phyloP scores from a whole-genome alignment of 2,113 vertebrate genomes.

The Donacobius atricapilla region DNA sequence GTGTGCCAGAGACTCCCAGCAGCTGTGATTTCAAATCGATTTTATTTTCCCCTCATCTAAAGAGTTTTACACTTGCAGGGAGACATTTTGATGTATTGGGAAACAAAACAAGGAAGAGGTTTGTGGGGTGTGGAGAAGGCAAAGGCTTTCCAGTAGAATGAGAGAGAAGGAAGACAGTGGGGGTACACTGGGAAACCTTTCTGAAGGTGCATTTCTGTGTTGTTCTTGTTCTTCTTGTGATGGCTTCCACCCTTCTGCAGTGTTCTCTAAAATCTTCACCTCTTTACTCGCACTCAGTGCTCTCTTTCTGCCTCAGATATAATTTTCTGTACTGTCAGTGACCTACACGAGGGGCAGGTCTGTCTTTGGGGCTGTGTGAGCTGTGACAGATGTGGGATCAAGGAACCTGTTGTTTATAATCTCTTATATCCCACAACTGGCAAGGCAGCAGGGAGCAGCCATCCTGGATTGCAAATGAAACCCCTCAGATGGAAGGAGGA shows the following conservation, averaged over 20 bases:
- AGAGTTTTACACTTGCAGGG: conserved; percentile 51
- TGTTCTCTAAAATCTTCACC: background rate
- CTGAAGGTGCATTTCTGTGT: background rate
- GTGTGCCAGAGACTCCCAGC: conserved; percentile 48
- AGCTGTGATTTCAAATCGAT: conserved; percentile 57
- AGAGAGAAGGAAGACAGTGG: background rate
- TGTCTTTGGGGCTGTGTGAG: conserved; percentile 71
- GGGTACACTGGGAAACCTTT: background rate
- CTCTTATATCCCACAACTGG: background rate
- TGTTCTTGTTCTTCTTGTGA: background rate
- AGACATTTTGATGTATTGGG: conserved; percentile 45
- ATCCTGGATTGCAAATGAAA: background rate
- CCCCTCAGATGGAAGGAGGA: background rate
- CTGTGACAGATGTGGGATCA: conserved; percentile 73
- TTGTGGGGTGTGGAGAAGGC: background rate
- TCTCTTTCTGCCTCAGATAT: background rate
- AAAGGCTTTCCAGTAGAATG: background rate
- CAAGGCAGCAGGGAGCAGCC: background rate
- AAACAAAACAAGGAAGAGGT: background rate
- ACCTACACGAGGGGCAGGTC: conserved; percentile 75
- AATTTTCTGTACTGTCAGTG: conserved; percentile 55
- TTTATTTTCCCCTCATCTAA: conserved; percentile 54
- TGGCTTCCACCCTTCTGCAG: background rate
- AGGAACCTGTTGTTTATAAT: background rate
- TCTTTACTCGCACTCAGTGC: background rate